These are phyloP conservation scores for Cybosia mesomella DNA, from an alignment of 2,888 invertebrate species.

Conservation along the genomic window DNA sequence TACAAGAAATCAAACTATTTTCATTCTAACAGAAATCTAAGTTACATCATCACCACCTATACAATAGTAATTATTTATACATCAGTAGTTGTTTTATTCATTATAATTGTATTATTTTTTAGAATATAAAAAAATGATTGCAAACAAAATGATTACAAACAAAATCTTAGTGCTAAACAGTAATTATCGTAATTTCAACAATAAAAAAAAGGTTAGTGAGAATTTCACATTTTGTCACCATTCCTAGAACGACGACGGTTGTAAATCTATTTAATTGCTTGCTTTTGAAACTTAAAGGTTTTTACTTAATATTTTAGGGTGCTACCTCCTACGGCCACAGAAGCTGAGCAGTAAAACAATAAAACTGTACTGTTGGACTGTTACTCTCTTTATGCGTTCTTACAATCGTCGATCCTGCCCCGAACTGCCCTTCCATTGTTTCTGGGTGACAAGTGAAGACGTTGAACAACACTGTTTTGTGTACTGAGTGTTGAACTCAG, in stretches of 20 bases:
- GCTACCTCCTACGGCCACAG: constrained; percentile 83
- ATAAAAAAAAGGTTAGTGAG: constrained; percentile 50
- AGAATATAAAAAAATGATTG: constrained; percentile 27
- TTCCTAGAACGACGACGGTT: constrained; percentile 76
- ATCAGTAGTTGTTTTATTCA: neutral
- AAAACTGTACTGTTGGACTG: constrained; percentile 77
- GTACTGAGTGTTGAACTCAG: constrained; percentile 16
- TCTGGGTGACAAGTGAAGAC: constrained; percentile 76
- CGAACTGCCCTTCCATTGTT: constrained; percentile 74
- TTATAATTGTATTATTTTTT: neutral
- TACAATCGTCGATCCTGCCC: constrained; percentile 73
- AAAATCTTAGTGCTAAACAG: constrained; percentile 45
- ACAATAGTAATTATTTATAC: neutral
- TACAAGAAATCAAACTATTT: neutral
- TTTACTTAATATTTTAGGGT: constrained; percentile 75
- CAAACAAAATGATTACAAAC: constrained; percentile 36
- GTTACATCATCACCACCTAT: neutral
- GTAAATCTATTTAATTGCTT: constrained; percentile 84
- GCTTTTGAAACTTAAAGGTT: constrained; percentile 67
- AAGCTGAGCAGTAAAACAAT: constrained; percentile 82
- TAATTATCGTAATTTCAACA: constrained; percentile 65
- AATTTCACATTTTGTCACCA: constrained; percentile 54
- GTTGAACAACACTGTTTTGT: constrained; percentile 64
- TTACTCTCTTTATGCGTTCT: constrained; percentile 69
- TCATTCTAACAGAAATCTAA: neutral